Evolutionary conservation across 30 jellyfish, hydroid and myxozoan genomes (phyloP), one percentile per base, ranked within the genome.

Genomic region (Aurelia sp.): DNA sequence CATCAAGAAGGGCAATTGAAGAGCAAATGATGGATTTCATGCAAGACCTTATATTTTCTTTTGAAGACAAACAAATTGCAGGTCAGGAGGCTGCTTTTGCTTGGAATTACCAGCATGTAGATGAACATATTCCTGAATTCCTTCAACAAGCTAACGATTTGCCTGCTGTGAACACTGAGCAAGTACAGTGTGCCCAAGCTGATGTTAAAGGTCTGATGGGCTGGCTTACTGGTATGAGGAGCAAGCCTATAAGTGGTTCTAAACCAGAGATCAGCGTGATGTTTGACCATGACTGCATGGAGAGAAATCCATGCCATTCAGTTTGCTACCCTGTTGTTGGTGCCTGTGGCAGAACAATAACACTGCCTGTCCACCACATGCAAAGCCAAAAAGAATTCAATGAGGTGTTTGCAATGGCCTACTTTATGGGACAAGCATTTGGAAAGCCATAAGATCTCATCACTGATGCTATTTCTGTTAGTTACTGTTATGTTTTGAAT

Each of bases 201-300:
- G 52, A 41, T 41, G 52, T 41, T 41, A 41, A 41, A 41, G 52
- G 52, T 41, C 13, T 41, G 12, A 41, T 41, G 52, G 52, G 52
- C 52, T 41, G 52, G 52, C 52, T 41, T 12, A 41, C 52, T 41
- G 52, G 52, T 5, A 41, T 41, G 52, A 41, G 27, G 19, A 63
- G 58, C 47, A 76, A 59, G 88, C 88, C 88, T 16, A 12, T 76
- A 67, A 27, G 31, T 40, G 88, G 79, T 24, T 40, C 15, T 16
- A 53, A 27, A 60, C 58, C 58, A 24, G 31, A 21, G 4, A 76
- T 76, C 50, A 53, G 40, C 13, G 80, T 76, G 12, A 53, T 51
- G 64, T 76, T 76, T 38, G 88, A 15, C 80, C 80, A 76, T 59
- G 88, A 76, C 20, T 76, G 88, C 80, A 24, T 51, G 57, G 22